Conservation (phyloP, 23 tunicate species). For the Phallusia fumigata region DNA sequence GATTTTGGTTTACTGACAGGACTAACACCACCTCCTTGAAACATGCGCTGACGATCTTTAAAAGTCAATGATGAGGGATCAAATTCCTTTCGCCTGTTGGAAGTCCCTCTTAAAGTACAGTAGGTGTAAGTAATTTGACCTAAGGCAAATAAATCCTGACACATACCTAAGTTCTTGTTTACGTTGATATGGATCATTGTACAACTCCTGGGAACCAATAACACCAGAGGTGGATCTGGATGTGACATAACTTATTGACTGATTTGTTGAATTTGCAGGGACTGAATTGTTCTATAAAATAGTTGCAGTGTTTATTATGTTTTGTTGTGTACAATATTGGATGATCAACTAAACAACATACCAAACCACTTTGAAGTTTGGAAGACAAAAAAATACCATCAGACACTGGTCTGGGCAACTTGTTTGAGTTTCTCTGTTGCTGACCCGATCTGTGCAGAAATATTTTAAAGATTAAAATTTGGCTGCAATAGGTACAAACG, state of each 20-base stretch:
- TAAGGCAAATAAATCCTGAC: neutral
- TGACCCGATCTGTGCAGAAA: neutral
- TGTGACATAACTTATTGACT: slow-evolving; percentile 59
- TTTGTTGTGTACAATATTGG: neutral
- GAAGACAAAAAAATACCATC: slow-evolving; percentile 2
- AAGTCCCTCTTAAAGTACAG: neutral
- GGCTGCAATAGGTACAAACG: too few species aligned
- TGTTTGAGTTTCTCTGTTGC: neutral
- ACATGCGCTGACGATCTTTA: slow-evolving; percentile 85
- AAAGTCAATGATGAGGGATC: slow-evolving; percentile 91
- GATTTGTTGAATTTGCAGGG: slow-evolving; percentile 25
- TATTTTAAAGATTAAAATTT: too few species aligned
- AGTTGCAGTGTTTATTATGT: too few species aligned
- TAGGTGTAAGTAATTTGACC: neutral
- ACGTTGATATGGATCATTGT: slow-evolving; percentile 80
- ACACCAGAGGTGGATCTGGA: slow-evolving; percentile 62
- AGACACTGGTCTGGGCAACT: neutral
- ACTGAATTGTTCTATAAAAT: neutral
- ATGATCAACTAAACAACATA: neutral
- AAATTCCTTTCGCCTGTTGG: slow-evolving; percentile 57
- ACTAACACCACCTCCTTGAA: slow-evolving; percentile 57
- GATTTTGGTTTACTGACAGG: slow-evolving; percentile 72
- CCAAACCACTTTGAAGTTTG: neutral
- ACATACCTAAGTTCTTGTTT: neutral
- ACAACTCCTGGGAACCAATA: slow-evolving; percentile 91